These are phyloP conservation scores for Drosophila meridionalis DNA, from an alignment of 2,888 invertebrate genomes.

Conservation along the genomic window DNA sequence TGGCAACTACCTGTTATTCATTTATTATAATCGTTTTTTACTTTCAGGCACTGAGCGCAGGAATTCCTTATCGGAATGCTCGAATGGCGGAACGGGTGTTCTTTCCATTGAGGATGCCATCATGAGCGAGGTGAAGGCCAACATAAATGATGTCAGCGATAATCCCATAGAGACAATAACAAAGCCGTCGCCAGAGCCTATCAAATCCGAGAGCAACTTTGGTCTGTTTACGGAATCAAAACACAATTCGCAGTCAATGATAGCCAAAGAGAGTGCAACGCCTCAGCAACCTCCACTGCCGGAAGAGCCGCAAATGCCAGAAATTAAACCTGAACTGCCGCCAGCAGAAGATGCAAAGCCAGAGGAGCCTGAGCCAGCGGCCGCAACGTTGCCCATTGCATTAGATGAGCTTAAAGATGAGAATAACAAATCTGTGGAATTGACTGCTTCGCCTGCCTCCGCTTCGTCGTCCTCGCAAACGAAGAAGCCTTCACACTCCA, in stretches of 20 bases:
- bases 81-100: constrained; percentile 18
- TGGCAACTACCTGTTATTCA: not conserved
- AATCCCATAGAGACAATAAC: constrained; percentile 27
- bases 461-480: constrained; percentile 73
- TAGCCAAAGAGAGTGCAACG: constrained; percentile 15
- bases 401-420: constrained; percentile 42
- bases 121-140: constrained; percentile 65
- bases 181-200: constrained; percentile 9
- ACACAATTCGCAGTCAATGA: constrained; percentile 1
- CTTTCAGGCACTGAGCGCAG: constrained; percentile 77
- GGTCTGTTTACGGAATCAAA: constrained; percentile 22
- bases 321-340: constrained; percentile 20
- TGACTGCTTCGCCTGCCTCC: constrained; percentile 60
- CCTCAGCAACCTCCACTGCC: not conserved
- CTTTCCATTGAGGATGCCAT: constrained; percentile 68
- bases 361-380: not conserved
- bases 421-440: constrained; percentile 33
- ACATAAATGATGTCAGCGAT: constrained; percentile 44
- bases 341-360: not conserved
- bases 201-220: constrained; percentile 29
- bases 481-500: constrained; percentile 66
- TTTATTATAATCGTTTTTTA: not conserved
- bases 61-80: constrained; percentile 49
- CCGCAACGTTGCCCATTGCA: not conserved
- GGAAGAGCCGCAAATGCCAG: constrained; percentile 14